Evolutionary conservation across 2,888 invertebrate species (phyloP).

Genomic region (Apeira syringaria): DNA sequence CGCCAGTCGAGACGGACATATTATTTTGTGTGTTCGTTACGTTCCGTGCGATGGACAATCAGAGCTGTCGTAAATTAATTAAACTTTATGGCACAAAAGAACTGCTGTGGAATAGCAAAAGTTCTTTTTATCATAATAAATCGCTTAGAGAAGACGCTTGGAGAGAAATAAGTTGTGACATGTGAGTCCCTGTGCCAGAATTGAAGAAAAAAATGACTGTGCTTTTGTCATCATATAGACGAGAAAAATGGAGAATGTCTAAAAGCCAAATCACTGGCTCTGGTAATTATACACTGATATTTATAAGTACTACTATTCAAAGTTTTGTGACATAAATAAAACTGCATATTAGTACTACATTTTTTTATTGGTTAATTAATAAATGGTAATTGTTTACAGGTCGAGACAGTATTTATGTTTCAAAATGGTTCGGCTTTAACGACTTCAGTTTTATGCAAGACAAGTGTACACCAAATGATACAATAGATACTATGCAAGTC

Average conservation of each 20-base stretch:
- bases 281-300: no score
- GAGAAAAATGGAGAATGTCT: constrained; percentile 9
- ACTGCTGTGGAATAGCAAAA: neutral
- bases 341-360: constrained; percentile 17
- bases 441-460: constrained; percentile 23
- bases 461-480: constrained; percentile 13
- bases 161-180: neutral
- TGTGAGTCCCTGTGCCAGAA: constrained; percentile 5
- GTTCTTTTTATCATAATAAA: neutral
- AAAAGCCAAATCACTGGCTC: constrained; percentile 20
- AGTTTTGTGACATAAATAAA: constrained; percentile 10
- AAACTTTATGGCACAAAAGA: no score
- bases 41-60: no score
- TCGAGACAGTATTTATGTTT: constrained; percentile 22
- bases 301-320: no score
- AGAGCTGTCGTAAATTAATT: no score
- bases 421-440: constrained; percentile 25
- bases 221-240: constrained; percentile 3
- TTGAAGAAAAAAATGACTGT: constrained; percentile 8
- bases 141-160: neutral
- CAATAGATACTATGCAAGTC: constrained; percentile 1
- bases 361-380: constrained; percentile 19
- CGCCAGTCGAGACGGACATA: no score
- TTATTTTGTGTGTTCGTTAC: no score
- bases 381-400: constrained; percentile 26